Percentiles rank a stretch among this genome's conserved stretches.
Conservation (phyloP, 2,888 invertebrate species). For the Pelosia muscerda region DNA sequence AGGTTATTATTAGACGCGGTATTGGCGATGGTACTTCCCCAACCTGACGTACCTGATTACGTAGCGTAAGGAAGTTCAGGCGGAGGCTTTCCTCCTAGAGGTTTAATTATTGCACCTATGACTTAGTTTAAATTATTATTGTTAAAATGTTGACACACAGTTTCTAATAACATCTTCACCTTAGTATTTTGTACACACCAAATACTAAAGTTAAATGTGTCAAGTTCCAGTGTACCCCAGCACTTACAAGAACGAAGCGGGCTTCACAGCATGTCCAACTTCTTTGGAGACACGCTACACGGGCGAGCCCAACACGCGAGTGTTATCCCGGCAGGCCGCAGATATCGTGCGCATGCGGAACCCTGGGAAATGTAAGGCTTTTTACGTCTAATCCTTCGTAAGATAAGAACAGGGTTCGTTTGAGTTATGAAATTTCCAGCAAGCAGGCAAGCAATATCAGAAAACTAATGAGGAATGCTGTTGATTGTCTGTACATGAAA, state of each 20-base stretch:
- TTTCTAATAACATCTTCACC: background rate
- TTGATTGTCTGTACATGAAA: background rate
- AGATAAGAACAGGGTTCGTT: background rate
- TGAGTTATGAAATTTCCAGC: background rate
- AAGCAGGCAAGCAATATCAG: too few species aligned
- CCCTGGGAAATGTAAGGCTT: conserved; percentile 77
- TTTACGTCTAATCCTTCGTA: background rate
- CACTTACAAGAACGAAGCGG: conserved; percentile 82
- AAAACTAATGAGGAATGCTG: background rate
- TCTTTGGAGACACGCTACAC: conserved; percentile 89
- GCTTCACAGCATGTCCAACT: conserved; percentile 78
- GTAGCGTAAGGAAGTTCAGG: too few species aligned
- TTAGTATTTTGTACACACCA: too few species aligned
- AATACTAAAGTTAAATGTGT: conserved; percentile 16
- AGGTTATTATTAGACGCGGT: too few species aligned
- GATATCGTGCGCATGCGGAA: conserved; percentile 92
- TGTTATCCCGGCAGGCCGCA: conserved; percentile 87
- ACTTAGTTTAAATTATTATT: background rate
- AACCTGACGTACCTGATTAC: too few species aligned
- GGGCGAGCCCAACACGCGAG: conserved; percentile 92
- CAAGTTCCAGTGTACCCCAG: conserved; percentile 77
- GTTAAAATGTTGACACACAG: background rate
- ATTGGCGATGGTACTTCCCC: too few species aligned
- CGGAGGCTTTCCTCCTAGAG: too few species aligned
- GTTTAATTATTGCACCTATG: too few species aligned